Evolutionary conservation across 2,888 invertebrate species (phyloP).

Genomic region (Physocephala rufipes): DNA sequence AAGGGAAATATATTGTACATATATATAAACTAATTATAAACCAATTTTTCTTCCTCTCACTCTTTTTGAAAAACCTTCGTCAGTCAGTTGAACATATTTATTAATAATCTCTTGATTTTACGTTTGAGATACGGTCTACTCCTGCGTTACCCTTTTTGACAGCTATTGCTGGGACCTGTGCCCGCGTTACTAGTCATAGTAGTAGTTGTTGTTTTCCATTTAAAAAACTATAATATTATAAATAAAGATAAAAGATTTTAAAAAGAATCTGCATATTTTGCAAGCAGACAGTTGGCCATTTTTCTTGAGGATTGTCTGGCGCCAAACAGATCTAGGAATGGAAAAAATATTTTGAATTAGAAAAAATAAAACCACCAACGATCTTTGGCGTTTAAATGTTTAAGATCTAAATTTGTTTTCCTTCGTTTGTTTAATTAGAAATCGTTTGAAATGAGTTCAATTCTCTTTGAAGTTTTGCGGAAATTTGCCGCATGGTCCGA

Average conservation of each 20-base stretch:
- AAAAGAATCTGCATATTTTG: constrained; percentile 15
- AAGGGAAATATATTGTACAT: too few species aligned
- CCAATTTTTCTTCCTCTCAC: constrained; percentile 34
- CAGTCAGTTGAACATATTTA: too few species aligned
- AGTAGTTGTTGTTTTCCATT: background rate
- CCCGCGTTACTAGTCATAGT: background rate
- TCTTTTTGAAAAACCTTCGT: background rate
- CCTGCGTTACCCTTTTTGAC: constrained; percentile 13
- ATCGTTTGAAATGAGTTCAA: background rate
- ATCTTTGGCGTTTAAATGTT: background rate
- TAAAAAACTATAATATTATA: background rate
- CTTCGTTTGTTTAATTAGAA: background rate
- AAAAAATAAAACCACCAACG: background rate
- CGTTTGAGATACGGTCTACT: constrained; percentile 4
- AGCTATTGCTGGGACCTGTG: too few species aligned
- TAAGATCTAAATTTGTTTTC: background rate
- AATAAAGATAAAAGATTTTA: background rate
- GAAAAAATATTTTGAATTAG: constrained; percentile 13
- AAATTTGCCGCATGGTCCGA: too few species aligned
- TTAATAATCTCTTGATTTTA: too few species aligned
- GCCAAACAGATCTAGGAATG: constrained; percentile 16
- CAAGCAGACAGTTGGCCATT: background rate
- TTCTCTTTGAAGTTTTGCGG: too few species aligned
- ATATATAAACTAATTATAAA: constrained; percentile 41
- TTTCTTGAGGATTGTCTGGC: constrained; percentile 13